Base-by-base conservation (phyloP, 2,113 vertebrate genomes). In the Lepidothrix coronata region DNA sequence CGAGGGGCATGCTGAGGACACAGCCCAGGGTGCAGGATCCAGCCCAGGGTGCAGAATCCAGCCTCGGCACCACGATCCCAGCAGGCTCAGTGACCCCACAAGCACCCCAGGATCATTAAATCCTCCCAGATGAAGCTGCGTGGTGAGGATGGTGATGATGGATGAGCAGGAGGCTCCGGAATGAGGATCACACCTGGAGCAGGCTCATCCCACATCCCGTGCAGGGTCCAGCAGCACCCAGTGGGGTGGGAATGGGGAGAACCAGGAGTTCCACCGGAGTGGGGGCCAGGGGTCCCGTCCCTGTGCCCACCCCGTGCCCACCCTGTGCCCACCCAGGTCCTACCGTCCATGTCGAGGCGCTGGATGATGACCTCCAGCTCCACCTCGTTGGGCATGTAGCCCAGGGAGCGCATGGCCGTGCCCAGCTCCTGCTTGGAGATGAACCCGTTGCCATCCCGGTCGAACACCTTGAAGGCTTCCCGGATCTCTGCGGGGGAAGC, bases 351-450 rank as follows among this genome's bases (percentile, higher is more conserved):
- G 98, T 99, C 99, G 81, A 99, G 98, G 89, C 99, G 98, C 97
- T 99, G 99, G 96, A 99, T 99, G 97, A 99, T 99, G 88, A 99
- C 99, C 61, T 99, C 99, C 85, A 99, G 97, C 97, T 99, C 99
- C 96, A 99, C 99, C 96, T 99, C 99, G 3, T 99, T 99, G 94
- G 99, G 99, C 99, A 99, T 99, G 98, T 99, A 99, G 43, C 99
- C 99, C 95, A 99, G 97, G 13, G 99, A 99, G 55, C 99, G 98
- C 99, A 99, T 99, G 96, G 99, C 99, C 5, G 98, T 99, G 70
- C 99, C 99, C 97, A 99, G 98, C 96, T 99, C 99, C 97, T 99
- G 99, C 98, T 99, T 99, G 61, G 99, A 99, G 98, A 99, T 99
- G 98, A 99, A 99, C n/a, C 99, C 99, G 1, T 99, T 99, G 80